phyloP scores from a whole-genome alignment of 2,888 invertebrate species.

The Aphidoletes aphidimyza region DNA sequence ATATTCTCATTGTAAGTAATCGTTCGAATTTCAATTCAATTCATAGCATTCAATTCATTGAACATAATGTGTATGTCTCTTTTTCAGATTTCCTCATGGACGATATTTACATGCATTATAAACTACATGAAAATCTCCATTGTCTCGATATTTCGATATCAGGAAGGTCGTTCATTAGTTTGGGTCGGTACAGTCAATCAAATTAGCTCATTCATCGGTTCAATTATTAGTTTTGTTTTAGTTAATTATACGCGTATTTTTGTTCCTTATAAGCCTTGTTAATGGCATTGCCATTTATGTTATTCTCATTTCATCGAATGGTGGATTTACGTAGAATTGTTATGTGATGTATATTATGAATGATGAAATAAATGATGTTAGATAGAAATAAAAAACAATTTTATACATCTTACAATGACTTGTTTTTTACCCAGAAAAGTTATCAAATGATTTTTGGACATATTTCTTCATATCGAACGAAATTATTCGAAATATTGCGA shows the following conservation, averaged over 20 bases:
- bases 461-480: too few species aligned
- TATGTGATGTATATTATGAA: not conserved
- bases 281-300: constrained; percentile 55
- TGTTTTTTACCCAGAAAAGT: too few species aligned
- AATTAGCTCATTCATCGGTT: constrained; percentile 80
- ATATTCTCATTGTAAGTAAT: not conserved
- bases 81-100: constrained; percentile 78
- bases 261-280: constrained; percentile 67
- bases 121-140: constrained; percentile 84
- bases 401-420: too few species aligned
- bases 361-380: too few species aligned
- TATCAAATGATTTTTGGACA: too few species aligned
- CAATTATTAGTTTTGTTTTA: constrained; percentile 74
- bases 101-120: constrained; percentile 73
- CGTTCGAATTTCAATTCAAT: not conserved
- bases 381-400: too few species aligned
- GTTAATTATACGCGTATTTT: constrained; percentile 75
- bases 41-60: not conserved
- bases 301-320: not conserved
- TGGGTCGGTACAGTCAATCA: constrained; percentile 82
- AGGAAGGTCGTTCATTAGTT: constrained; percentile 80
- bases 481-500: too few species aligned
- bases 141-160: constrained; percentile 77
- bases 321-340: not conserved
- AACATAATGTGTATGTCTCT: too few species aligned